phyloP scores from a whole-genome alignment of 1,140 invertebrate species.

The Nomia melanderi region DNA sequence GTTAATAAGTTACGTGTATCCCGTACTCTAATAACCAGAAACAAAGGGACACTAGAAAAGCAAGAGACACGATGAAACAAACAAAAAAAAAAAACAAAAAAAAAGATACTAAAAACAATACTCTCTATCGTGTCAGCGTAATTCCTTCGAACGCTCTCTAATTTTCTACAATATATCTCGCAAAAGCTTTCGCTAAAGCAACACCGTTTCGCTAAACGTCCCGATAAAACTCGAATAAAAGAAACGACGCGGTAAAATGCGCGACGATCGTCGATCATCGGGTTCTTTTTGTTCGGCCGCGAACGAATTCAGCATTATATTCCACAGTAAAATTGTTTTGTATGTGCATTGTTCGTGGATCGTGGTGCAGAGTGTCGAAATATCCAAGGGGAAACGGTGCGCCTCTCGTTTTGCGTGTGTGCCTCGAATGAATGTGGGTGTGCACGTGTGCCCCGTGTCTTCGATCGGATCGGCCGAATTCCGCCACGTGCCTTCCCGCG shows the following conservation, averaged over 20 bases:
- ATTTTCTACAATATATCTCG: background rate
- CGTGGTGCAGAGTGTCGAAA: background rate
- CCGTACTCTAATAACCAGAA: conserved; percentile 27
- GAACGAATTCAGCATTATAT: too few species aligned
- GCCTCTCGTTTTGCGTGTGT: background rate
- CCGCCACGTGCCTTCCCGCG: background rate
- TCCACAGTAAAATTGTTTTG: too few species aligned
- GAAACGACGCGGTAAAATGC: background rate
- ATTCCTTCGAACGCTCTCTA: background rate
- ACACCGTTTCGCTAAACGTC: background rate
- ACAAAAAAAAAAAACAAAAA: background rate
- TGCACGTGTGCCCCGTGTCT: background rate
- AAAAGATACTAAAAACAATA: background rate
- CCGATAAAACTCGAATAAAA: background rate
- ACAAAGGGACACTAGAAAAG: background rate
- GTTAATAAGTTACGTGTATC: conserved; percentile 65
- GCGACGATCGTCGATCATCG: too few species aligned
- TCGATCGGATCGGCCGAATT: conserved; percentile 20
- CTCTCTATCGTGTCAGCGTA: background rate
- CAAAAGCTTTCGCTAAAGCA: background rate
- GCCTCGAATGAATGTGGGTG: background rate
- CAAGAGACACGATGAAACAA: too few species aligned
- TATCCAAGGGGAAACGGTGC: background rate
- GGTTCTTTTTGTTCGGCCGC: too few species aligned
- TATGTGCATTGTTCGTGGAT: conserved; percentile 1